Percentiles rank a stretch among this genome's conserved stretches.
Conservation (phyloP, 2,888 invertebrate genomes). For the Pandemis heparana region DNA sequence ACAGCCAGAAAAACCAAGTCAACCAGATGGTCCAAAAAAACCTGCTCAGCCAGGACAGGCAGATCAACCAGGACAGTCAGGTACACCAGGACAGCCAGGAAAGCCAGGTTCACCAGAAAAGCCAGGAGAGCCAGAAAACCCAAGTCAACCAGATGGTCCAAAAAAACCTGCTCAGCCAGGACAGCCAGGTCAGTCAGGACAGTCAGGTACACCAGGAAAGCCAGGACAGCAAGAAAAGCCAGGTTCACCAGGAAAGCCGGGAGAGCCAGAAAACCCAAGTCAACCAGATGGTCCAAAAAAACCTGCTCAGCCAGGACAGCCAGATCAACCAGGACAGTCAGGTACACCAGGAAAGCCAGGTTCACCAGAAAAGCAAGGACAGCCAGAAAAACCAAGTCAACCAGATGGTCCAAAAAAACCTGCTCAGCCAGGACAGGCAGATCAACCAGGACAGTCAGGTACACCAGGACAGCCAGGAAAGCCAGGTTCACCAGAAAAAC, state of each 20-base stretch:
- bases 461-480: background rate
- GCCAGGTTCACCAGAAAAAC: background rate
- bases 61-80: background rate
- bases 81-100: background rate
- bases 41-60: background rate
- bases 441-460: background rate
- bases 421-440: background rate
- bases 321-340: background rate
- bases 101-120: background rate
- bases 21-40: background rate
- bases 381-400: slow-evolving; percentile 14
- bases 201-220: background rate
- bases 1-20: background rate
- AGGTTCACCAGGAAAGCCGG: background rate
- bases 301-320: background rate
- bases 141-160: background rate
- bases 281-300: slow-evolving; percentile 10
- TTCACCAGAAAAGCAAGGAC: background rate
- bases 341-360: background rate
- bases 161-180: too few species aligned
- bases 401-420: background rate
- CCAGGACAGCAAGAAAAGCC: slow-evolving; percentile 1
- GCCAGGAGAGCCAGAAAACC: background rate
- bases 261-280: background rate
- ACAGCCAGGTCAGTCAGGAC: slow-evolving; percentile 8